Base-by-base conservation (phyloP, 1,140 invertebrate genomes). In the Trichonephila clavata region DNA sequence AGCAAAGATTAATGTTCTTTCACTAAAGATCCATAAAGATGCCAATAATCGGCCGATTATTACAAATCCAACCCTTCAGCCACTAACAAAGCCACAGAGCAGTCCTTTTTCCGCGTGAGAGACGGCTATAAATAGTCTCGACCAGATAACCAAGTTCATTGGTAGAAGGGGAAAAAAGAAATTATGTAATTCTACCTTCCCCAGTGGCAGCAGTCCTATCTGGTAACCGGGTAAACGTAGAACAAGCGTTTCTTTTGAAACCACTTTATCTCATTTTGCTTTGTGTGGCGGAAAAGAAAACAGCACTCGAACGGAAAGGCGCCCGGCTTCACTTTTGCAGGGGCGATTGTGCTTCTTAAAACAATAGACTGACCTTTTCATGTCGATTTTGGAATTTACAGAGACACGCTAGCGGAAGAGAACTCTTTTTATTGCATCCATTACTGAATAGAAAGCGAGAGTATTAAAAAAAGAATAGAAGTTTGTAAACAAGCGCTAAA, bases 121-220 rank as follows among this genome's bases (percentile, higher is more conserved):
- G 50, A 10, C 7, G 3, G 27, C 71, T 77, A 77, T 77, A 77
- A 77, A 77, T 77, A 77, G 71, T 32, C 24, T 0, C 71, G 71
- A 77, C 71, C 71, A 68, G 65, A 68, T 68, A 68, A 68, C 65
- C 27, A 77, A 77, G 71, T 77, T 77, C 71, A 77, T 68, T 68
- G 65, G 65, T 68, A 68, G 65, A 10, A 68, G 24, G n/a, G 24
- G 65, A 14, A 24, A 27, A 68, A 14, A 65, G 63, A 65, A 65
- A 65, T 3, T n/a, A 10, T 68, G 65, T 68, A 68, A 77, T 39
- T 77, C 71, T 77, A 27, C 10, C 71, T 27, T 27, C 71, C 18
- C 18, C 50, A 50, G 50, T 50, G 50, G 50, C 50, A 50, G 50
- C 27, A 27, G 71, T 7, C 27, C 71, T 77, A 77, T 77, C 71